Evolutionary conservation across 35 echinoderm and acorn worm species (phyloP).

Genomic region (Hemicentrotus pulcherrimus): DNA sequence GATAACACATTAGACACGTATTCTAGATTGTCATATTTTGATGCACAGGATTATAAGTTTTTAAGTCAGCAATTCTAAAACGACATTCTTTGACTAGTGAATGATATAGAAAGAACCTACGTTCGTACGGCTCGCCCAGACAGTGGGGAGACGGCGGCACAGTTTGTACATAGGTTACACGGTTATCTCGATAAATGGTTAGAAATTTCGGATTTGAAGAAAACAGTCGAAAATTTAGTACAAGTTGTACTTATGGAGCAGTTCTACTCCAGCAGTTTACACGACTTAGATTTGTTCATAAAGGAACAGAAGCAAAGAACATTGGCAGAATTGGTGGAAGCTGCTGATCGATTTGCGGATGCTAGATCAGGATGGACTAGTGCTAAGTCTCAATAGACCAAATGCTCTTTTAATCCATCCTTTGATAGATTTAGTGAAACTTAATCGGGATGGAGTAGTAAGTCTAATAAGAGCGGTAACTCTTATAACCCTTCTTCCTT

Average conservation of each 20-base stretch:
- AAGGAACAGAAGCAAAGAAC: conserved; percentile 66
- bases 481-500: not conserved
- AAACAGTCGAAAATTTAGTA: conserved; percentile 47
- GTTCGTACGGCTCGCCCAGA: conserved; percentile 50
- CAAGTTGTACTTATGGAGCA: conserved; percentile 68
- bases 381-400: not conserved
- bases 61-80: not conserved
- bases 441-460: not conserved
- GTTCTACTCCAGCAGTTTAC: conserved; percentile 35
- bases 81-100: not conserved
- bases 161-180: conserved; percentile 57
- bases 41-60: not conserved
- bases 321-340: conserved; percentile 41
- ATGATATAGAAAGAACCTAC: conserved; percentile 55
- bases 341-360: conserved; percentile 63
- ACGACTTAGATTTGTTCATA: conserved; percentile 63
- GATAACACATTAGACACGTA: not conserved
- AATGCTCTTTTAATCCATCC: not conserved
- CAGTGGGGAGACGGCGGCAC: conserved; percentile 49
- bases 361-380: conserved; percentile 41
- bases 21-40: not conserved
- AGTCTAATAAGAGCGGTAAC: conserved; percentile 1
- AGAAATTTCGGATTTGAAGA: not conserved
- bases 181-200: conserved; percentile 76
- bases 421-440: not conserved